Percentiles rank a stretch among this genome's conserved stretches.
Conservation (phyloP, 2,888 invertebrate genomes). For the Caenorhabditis parvicauda region DNA sequence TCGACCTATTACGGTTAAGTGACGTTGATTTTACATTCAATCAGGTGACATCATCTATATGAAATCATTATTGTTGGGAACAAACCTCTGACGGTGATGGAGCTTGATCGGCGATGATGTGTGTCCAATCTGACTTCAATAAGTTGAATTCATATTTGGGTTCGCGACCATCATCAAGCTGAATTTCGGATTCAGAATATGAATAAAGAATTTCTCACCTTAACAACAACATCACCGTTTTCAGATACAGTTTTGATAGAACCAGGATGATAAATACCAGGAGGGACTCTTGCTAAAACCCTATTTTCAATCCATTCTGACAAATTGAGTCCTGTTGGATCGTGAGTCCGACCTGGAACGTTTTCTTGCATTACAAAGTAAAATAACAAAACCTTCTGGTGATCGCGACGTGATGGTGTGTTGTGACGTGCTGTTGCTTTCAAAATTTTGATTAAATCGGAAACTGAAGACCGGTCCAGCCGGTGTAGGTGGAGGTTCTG, state of each 20-base stretch:
- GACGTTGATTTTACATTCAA: too few species aligned
- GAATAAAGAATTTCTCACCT: constrained; percentile 11
- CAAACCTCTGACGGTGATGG: constrained; percentile 30
- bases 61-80: too few species aligned
- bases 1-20: too few species aligned
- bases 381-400: too few species aligned
- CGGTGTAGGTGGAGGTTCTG: constrained; percentile 25
- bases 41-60: too few species aligned
- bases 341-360: too few species aligned
- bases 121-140: constrained; percentile 17
- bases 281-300: constrained; percentile 42
- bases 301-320: constrained; percentile 45
- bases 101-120: constrained; percentile 46
- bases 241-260: constrained; percentile 24
- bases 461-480: constrained; percentile 21
- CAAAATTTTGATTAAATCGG: constrained; percentile 25
- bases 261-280: constrained; percentile 37
- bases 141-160: constrained; percentile 27
- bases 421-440: constrained; percentile 7
- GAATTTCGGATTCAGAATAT: constrained; percentile 1
- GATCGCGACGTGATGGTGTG: constrained; percentile 12
- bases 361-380: too few species aligned
- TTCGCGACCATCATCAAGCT: constrained; percentile 42
- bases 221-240: constrained; percentile 31
- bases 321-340: constrained; percentile 11